A percentile compares a stretch with the other conserved stretches of the same genome.
These are phyloP conservation scores for Leptodactylus fallax DNA, from an alignment of 2,797 vertebrate species.

Conservation along the genomic window DNA sequence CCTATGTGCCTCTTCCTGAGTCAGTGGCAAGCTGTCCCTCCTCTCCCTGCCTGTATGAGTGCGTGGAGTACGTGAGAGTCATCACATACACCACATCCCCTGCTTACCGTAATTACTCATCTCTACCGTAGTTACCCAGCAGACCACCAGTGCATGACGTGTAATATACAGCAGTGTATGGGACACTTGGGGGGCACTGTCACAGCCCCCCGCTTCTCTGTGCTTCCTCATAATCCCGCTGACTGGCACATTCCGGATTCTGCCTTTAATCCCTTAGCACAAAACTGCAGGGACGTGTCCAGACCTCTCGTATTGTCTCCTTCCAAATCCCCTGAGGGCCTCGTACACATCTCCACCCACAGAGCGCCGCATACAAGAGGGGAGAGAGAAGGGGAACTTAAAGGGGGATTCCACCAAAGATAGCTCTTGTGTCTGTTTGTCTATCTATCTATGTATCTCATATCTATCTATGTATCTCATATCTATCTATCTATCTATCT, in stretches of 20 bases:
- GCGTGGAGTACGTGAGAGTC: conserved; percentile 41
- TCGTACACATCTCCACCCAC: neutral
- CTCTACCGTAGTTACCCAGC: conserved; percentile 16
- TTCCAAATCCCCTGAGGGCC: neutral
- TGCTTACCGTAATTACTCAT: conserved; percentile 33
- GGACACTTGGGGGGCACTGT: neutral
- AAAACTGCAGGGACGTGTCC: neutral
- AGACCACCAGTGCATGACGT: neutral
- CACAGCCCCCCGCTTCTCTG: neutral
- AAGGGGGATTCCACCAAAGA: neutral
- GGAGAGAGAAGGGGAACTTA: neutral
- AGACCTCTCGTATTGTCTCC: conserved; percentile 13
- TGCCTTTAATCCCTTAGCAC: conserved; percentile 24
- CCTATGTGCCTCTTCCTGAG: neutral
- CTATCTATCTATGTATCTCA: no score
- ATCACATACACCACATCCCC: conserved; percentile 13
- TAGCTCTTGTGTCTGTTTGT: no score
- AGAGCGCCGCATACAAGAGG: no score
- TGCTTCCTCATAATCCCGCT: neutral
- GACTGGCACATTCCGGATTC: conserved; percentile 34
- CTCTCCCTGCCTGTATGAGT: neutral
- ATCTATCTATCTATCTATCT: no score
- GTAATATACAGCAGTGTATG: neutral
- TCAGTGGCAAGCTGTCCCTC: no score
- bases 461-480: no score